A percentile compares a stretch with the other conserved stretches of the same genome.
These are phyloP conservation scores for Anolis apletophallus DNA, from an alignment of 2,797 vertebrate species.

Conservation along the genomic window DNA sequence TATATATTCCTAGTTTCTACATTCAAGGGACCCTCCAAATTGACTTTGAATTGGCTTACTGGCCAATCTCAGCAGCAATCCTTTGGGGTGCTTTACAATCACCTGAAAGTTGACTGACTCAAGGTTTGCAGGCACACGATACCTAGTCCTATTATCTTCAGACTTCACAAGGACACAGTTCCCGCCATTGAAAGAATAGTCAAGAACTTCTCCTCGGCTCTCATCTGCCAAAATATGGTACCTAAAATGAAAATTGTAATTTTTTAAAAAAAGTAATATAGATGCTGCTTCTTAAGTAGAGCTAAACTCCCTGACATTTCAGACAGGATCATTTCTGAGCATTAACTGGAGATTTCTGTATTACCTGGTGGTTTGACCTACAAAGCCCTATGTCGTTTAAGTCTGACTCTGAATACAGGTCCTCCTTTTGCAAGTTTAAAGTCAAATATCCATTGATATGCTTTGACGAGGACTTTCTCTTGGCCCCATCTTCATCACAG, in stretches of 20 bases:
- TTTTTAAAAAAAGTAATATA: not conserved
- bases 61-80: no score
- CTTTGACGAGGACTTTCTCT: no score
- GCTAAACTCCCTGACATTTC: no score
- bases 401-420: not conserved
- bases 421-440: not conserved
- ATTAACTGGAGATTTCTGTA: no score
- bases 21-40: not conserved
- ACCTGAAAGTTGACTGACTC: slow-evolving; percentile 84
- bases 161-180: slow-evolving; percentile 75
- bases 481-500: not conserved
- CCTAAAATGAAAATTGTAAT: slow-evolving; percentile 72
- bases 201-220: slow-evolving; percentile 81
- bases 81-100: slow-evolving; percentile 5
- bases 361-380: not conserved
- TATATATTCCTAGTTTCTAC: not conserved
- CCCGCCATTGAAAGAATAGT: slow-evolving; percentile 85
- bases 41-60: not conserved
- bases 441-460: not conserved
- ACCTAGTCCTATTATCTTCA: slow-evolving; percentile 71
- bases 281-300: no score
- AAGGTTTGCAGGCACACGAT: slow-evolving; percentile 84
- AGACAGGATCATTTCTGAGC: no score
- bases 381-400: not conserved
- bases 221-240: slow-evolving; percentile 83